Conservation (phyloP, 2,113 vertebrate species). For the Syngnathoides biaculeatus region DNA sequence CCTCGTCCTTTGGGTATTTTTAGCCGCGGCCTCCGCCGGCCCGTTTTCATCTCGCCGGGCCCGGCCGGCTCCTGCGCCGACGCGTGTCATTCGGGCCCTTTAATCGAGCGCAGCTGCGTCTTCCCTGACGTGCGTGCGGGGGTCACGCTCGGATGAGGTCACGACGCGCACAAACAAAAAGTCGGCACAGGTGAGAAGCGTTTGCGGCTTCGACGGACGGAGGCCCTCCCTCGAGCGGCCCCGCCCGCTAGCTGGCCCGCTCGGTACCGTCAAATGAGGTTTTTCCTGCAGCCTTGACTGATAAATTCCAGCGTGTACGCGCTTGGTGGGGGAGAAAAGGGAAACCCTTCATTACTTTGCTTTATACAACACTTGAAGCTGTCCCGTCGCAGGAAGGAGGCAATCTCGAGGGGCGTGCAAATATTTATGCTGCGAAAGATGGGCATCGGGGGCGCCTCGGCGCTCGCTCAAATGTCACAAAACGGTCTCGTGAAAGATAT, state of each 20-base stretch:
- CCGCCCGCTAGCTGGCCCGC: neutral
- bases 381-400: constrained; percentile 61
- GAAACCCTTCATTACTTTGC: constrained; percentile 35
- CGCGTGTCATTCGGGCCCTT: constrained; percentile 61
- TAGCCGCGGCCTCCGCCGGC: constrained; percentile 66
- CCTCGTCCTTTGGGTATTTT: constrained; percentile 62
- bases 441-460: constrained; percentile 48
- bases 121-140: constrained; percentile 39
- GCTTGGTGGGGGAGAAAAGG: neutral
- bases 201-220: neutral
- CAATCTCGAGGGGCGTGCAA: constrained; percentile 58
- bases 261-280: constrained; percentile 8
- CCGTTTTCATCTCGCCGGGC: constrained; percentile 70
- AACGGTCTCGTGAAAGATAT: no score
- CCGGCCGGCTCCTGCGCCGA: constrained; percentile 26
- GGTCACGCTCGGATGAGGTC: neutral
- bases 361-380: neutral
- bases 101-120: constrained; percentile 75
- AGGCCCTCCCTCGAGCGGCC: no score
- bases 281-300: constrained; percentile 16
- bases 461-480: neutral
- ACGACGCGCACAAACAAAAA: neutral
- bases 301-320: constrained; percentile 36
- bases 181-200: constrained; percentile 1
- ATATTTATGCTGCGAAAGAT: constrained; percentile 50